Base-by-base conservation (phyloP, 2,888 invertebrate genomes). In the Eupithecia dodoneata region DNA sequence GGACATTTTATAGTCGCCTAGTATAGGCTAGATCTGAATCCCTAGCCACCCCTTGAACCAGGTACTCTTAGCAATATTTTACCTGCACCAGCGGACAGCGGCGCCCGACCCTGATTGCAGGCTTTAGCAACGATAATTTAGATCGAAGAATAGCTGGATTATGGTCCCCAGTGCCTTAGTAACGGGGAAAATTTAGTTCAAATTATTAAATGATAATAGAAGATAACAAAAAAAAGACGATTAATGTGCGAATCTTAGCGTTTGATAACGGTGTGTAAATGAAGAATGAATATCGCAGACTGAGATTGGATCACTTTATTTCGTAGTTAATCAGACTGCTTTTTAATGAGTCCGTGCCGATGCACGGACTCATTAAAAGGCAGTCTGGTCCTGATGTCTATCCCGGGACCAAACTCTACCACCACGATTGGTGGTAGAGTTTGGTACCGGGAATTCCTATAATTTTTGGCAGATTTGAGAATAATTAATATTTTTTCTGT, bases 101-200 rank as follows among this genome's bases (percentile, higher is more conserved):
- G 81, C 84, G 84, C 79, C 82, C 78, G 81, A 79, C 83, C 81
- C 86, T 88, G 89, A 90, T 90, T 88, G 89, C 87, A 83, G 85
- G 88, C 87, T 87, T 86, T 89, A 88, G 87, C 82, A 83, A 85
- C 86, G 82, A 88, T 90, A 86, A 88, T 87, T 90, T 88, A 89
- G 85, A 85, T 83, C 83, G 83, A 85, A 85, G 86, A 88, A 88
- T 84, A 82, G 85, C 84, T 79, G 86, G 88, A 87, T 88, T 89
- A 88, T 87, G 87, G 82, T 84, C 66, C 73, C 47, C 76, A 74
- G 72, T 72, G 76, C 69, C 71, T 59, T 70, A 13, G 44, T 55
- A 73, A 66, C 65, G 30, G 10, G 63, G 30, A 63, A 63, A 63
- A 63, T 63, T 18, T 63, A 30, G 63, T 30, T 63, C n/a, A 30